A percentile compares a stretch with the other conserved stretches of the same genome.
Conservation (phyloP, 92 coral and sea anemone genomes). For the Galaxea fascicularis region DNA sequence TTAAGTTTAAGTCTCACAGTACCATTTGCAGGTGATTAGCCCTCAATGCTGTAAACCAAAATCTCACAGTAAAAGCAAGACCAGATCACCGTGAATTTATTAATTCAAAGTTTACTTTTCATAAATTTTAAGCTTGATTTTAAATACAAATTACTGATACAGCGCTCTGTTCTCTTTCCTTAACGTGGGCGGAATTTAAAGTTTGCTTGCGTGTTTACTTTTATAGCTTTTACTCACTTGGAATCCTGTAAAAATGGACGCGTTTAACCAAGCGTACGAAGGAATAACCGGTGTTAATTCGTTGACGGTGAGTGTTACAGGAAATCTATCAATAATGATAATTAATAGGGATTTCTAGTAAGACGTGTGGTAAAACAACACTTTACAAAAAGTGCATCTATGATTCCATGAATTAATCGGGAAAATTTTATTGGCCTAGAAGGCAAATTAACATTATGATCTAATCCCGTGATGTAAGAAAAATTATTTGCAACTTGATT, state of each 20-base stretch:
- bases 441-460: no score
- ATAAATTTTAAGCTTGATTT: neutral
- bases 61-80: neutral
- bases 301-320: constrained; percentile 10
- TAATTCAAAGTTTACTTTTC: neutral
- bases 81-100: neutral
- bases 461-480: no score
- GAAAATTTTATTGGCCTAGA: no score
- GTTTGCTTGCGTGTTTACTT: neutral
- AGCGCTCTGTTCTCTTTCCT: neutral
- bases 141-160: no score
- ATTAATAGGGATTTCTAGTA: no score
- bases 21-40: no score
- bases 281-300: constrained; percentile 32
- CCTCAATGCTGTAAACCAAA: no score
- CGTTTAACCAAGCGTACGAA: constrained; percentile 46
- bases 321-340: neutral
- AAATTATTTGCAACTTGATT: no score
- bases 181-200: constrained; percentile 3
- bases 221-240: neutral
- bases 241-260: constrained; percentile 28
- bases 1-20: neutral
- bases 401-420: no score
- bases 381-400: no score
- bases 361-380: no score